Percentiles rank a stretch among this genome's conserved stretches.
These are phyloP conservation scores for Tholera decimalis DNA, from an alignment of 2,888 invertebrate species.

Conservation along the genomic window DNA sequence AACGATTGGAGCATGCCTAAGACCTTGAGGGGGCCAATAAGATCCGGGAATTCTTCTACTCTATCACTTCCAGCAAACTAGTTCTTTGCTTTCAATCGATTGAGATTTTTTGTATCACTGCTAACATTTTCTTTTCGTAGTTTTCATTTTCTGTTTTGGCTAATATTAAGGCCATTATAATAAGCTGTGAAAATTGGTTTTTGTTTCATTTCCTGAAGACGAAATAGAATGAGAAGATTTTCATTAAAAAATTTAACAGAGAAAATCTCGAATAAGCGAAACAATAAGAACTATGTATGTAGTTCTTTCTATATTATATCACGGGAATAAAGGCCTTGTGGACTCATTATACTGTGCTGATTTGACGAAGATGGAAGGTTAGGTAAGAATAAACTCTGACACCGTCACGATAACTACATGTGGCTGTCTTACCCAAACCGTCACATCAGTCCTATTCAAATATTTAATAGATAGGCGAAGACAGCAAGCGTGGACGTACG, in stretches of 20 bases:
- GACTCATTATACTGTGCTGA: not conserved
- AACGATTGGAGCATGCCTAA: conserved; percentile 65
- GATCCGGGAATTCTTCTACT: conserved; percentile 57
- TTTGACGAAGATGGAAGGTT: not conserved
- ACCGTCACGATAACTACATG: conserved; percentile 4
- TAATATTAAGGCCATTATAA: conserved; percentile 20
- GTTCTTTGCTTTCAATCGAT: conserved; percentile 53
- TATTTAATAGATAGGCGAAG: conserved; percentile 57
- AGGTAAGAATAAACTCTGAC: not conserved
- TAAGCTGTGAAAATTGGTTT: conserved; percentile 25
- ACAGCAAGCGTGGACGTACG: conserved; percentile 61
- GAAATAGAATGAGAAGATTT: conserved; percentile 11
- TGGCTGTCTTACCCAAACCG: conserved; percentile 23
- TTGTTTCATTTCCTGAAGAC: conserved; percentile 32
- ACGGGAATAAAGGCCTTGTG: not conserved
- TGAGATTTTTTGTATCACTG: conserved; percentile 48
- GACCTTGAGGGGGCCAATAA: conserved; percentile 67
- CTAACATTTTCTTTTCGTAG: conserved; percentile 25
- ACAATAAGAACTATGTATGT: not conserved
- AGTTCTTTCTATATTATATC: not conserved
- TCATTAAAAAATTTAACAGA: conserved; percentile 15
- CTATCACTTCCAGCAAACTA: conserved; percentile 53
- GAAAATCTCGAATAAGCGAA: not conserved
- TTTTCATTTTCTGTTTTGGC: conserved; percentile 13
- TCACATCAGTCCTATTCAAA: conserved; percentile 52